phyloP scores from a whole-genome alignment of 2,113 vertebrate genomes.

The Phyllostomus hastatus region DNA sequence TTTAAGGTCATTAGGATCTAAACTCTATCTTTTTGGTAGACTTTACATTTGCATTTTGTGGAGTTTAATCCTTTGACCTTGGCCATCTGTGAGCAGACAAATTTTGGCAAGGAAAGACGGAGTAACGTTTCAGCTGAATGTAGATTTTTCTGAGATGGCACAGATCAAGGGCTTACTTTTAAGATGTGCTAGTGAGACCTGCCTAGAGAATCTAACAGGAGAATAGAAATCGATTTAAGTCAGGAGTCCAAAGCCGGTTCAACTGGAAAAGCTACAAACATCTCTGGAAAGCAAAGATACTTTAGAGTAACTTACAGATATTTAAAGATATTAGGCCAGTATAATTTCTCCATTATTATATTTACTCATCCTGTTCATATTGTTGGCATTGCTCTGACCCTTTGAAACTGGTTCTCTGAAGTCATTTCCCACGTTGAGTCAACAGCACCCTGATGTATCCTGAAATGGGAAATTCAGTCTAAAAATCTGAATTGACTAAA shows the following conservation, averaged over 20 bases:
- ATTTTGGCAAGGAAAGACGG: conserved; percentile 37
- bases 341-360: conserved; percentile 19
- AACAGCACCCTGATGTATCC: neutral
- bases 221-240: neutral
- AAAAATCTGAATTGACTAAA: neutral
- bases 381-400: conserved; percentile 46
- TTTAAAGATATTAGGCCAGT: neutral
- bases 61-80: conserved; percentile 32
- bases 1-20: neutral
- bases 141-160: conserved; percentile 14
- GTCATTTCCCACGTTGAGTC: neutral
- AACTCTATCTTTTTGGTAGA: neutral
- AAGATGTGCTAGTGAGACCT: neutral
- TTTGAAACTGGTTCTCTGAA: conserved; percentile 40
- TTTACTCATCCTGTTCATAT: conserved; percentile 31
- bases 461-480: neutral
- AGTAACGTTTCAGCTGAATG: conserved; percentile 16
- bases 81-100: neutral
- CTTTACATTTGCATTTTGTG: conserved; percentile 17
- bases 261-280: neutral
- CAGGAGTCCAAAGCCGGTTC: neutral
- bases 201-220: neutral
- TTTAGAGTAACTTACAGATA: neutral
- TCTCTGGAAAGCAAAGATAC: conserved; percentile 37
- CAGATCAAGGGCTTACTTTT: neutral